Percentiles rank a stretch among this genome's conserved stretches.
Evolutionary conservation across 1,140 invertebrate species (phyloP).

Genomic region (Leptestheria dahalacensis): DNA sequence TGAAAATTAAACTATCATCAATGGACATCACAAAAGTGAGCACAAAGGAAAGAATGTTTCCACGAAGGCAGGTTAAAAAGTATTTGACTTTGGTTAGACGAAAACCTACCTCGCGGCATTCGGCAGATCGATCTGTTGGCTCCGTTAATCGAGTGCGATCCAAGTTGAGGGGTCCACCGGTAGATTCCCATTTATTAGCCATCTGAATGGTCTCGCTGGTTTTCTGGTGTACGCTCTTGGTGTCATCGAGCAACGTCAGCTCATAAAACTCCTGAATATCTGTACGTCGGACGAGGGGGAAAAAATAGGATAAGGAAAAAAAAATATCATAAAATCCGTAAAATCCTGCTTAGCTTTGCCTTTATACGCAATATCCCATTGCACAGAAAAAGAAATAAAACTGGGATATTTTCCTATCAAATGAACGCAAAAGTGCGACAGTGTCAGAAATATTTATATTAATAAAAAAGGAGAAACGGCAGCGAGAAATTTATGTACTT

Average conservation of each 20-base stretch:
- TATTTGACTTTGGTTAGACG: too few relatives aligned
- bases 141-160: background rate
- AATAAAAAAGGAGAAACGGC: too few relatives aligned
- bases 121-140: background rate
- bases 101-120: background rate
- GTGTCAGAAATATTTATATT: too few relatives aligned
- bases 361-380: constrained; percentile 14
- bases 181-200: constrained; percentile 79
- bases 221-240: constrained; percentile 86
- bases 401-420: background rate
- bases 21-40: too few relatives aligned
- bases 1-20: too few relatives aligned
- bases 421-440: too few relatives aligned
- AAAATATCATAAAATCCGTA: constrained; percentile 15
- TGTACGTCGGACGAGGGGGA: constrained; percentile 42
- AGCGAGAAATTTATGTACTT: too few relatives aligned
- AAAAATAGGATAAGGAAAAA: background rate
- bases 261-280: constrained; percentile 99
- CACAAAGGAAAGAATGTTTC: too few relatives aligned
- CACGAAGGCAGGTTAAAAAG: too few relatives aligned
- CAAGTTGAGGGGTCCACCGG: background rate
- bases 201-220: constrained; percentile 87
- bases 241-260: constrained; percentile 85
- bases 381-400: constrained; percentile 12
- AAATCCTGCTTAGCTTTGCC: too few relatives aligned